Evolutionary conservation across 2,113 vertebrate species (phyloP).

Genomic region (Otus sunia): DNA sequence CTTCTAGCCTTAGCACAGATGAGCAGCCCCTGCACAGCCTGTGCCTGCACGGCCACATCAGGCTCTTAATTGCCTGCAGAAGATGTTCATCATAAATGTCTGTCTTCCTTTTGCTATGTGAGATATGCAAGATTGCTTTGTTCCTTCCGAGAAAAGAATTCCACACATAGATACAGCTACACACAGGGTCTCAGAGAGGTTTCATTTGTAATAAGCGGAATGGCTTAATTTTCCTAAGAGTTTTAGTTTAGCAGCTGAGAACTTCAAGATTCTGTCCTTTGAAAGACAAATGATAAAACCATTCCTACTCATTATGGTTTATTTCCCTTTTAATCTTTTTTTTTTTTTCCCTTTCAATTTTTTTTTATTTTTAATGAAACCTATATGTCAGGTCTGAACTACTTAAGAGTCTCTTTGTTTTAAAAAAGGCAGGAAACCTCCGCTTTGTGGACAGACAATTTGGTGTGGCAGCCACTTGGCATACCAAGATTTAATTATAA

Average conservation of each 20-base stretch:
- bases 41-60: neutral
- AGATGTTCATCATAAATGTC: neutral
- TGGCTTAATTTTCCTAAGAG: conserved; percentile 1
- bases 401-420: neutral
- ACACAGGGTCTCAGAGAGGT: neutral
- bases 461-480: neutral
- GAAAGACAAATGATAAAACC: conserved; percentile 28
- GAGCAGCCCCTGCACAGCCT: neutral
- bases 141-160: neutral
- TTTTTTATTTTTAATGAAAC: neutral
- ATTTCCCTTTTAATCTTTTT: neutral
- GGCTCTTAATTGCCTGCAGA: rapidly evolving
- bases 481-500: conserved; percentile 1
- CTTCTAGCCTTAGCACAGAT: neutral
- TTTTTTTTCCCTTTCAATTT: neutral
- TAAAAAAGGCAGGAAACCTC: neutral
- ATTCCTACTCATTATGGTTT: neutral
- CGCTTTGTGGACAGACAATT: neutral
- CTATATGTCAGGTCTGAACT: neutral
- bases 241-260: neutral
- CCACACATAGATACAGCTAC: neutral
- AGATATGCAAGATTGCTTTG: neutral
- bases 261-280: neutral
- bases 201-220: neutral
- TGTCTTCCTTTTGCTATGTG: neutral